phyloP scores from a whole-genome alignment of 2,797 vertebrate species.

The Sebastiscus albofasciatus region DNA sequence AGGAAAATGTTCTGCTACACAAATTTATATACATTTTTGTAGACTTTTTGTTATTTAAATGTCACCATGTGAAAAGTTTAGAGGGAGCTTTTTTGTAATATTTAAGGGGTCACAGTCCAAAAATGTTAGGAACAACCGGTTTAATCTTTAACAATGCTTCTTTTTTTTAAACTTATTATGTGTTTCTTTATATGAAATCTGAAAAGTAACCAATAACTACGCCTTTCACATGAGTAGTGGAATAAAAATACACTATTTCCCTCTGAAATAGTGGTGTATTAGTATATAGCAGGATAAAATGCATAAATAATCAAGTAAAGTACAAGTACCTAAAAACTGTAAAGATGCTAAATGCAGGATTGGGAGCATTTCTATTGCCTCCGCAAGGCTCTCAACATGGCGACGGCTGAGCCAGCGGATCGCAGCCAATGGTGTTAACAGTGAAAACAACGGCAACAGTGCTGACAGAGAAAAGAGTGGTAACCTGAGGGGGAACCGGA shows the following conservation, averaged over 20 bases:
- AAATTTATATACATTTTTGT: too few species aligned
- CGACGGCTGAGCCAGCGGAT: not conserved
- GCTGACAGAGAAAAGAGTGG: not conserved
- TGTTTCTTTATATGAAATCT: not conserved
- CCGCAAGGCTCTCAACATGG: not conserved
- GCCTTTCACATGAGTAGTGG: not conserved
- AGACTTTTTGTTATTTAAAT: too few species aligned
- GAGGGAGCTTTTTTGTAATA: not conserved
- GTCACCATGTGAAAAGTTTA: not conserved
- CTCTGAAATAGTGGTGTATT: not conserved
- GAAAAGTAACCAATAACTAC: not conserved
- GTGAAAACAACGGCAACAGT: not conserved
- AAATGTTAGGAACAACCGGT: not conserved
- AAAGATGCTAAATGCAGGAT: not conserved
- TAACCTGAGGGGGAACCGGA: too few species aligned
- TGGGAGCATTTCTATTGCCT: not conserved
- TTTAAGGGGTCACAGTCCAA: not conserved
- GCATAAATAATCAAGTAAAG: not conserved
- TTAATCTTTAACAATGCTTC: not conserved
- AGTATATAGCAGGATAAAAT: not conserved
- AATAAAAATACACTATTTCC: not conserved
- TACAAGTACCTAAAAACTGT: not conserved
- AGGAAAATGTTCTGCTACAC: not conserved
- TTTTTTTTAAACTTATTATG: not conserved
- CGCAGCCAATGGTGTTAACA: not conserved